Conservation (phyloP, 2,113 vertebrate genomes). For the Larimichthys polyactis region DNA sequence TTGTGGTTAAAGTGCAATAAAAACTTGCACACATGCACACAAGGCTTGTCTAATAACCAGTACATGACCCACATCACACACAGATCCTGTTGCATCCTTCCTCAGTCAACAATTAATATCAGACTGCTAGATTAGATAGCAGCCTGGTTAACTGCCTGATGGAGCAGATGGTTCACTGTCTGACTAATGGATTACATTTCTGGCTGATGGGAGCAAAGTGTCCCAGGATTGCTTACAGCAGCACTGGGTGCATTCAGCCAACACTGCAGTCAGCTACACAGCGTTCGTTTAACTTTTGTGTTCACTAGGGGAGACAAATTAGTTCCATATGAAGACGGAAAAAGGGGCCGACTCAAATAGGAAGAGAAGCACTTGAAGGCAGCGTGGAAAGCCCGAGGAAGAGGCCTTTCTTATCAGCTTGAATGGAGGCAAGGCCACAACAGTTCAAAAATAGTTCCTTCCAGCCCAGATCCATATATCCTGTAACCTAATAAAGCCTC, state of each 20-base stretch:
- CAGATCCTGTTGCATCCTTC: slow-evolving; percentile 17
- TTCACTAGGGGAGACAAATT: slow-evolving; percentile 61
- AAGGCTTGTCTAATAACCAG: neutral
- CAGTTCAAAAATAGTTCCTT: slow-evolving; percentile 32
- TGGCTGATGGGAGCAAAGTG: slow-evolving; percentile 51
- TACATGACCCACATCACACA: slow-evolving; percentile 18
- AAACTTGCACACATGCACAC: neutral
- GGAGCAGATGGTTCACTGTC: slow-evolving; percentile 46
- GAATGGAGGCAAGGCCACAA: slow-evolving; percentile 26
- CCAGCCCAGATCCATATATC: slow-evolving; percentile 12
- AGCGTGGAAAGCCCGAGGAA: slow-evolving; percentile 32
- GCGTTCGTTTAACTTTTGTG: slow-evolving; percentile 43
- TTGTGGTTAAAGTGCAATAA: neutral
- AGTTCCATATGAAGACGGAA: slow-evolving; percentile 74
- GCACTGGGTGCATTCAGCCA: slow-evolving; percentile 53
- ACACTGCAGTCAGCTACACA: slow-evolving; percentile 50
- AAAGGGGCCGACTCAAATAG: slow-evolving; percentile 34
- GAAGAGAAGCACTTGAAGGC: slow-evolving; percentile 45
- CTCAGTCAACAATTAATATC: slow-evolving; percentile 7
- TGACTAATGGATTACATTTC: slow-evolving; percentile 57
- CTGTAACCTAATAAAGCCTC: slow-evolving; percentile 38
- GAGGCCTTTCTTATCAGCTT: slow-evolving; percentile 60
- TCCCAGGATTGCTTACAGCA: slow-evolving; percentile 58
- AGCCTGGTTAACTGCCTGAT: slow-evolving; percentile 40
- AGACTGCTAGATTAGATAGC: slow-evolving; percentile 8